A percentile compares a stretch with the other conserved stretches of the same genome.
Conservation (phyloP, 1,140 invertebrate species). For the Drosophila fuyamai region DNA sequence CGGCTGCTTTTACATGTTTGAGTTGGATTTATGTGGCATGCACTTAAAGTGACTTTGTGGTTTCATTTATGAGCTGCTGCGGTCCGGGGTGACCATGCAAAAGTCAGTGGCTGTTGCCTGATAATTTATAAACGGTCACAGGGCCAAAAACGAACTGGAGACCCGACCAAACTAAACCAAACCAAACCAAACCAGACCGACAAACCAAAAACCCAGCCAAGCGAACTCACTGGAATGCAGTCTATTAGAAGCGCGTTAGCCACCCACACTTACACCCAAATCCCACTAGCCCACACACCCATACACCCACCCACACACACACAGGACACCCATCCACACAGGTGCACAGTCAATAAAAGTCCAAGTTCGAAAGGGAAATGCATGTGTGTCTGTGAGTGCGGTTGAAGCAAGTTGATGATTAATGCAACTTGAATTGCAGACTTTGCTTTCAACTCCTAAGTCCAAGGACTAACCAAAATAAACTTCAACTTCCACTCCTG, state of each 20-base stretch:
- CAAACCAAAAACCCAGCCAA: slow-evolving; percentile 48
- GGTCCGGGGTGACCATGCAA: slow-evolving; percentile 72
- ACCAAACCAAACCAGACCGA: slow-evolving; percentile 30
- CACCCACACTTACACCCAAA: neutral
- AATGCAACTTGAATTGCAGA: slow-evolving; percentile 73
- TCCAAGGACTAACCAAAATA: slow-evolving; percentile 51
- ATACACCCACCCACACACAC: neutral
- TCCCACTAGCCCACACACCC: neutral
- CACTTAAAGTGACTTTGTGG: slow-evolving; percentile 74
- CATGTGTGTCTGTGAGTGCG: slow-evolving; percentile 31
- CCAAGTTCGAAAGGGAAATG: slow-evolving; percentile 39
- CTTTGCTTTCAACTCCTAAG: slow-evolving; percentile 42
- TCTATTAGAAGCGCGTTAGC: slow-evolving; percentile 79
- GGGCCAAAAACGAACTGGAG: slow-evolving; percentile 22
- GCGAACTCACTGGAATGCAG: slow-evolving; percentile 64
- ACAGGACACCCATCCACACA: neutral
- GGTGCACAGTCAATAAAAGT: slow-evolving; percentile 70
- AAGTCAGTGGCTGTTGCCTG: slow-evolving; percentile 69
- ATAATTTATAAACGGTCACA: slow-evolving; percentile 73
- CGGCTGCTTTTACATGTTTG: slow-evolving; percentile 24
- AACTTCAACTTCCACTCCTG: slow-evolving; percentile 44
- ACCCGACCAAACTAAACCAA: slow-evolving; percentile 14
- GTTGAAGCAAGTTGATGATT: slow-evolving; percentile 75
- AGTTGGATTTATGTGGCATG: slow-evolving; percentile 61
- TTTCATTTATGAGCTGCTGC: slow-evolving; percentile 74